Base-by-base conservation (phyloP, 2,113 vertebrate genomes). In the Dipodomys spectabilis region DNA sequence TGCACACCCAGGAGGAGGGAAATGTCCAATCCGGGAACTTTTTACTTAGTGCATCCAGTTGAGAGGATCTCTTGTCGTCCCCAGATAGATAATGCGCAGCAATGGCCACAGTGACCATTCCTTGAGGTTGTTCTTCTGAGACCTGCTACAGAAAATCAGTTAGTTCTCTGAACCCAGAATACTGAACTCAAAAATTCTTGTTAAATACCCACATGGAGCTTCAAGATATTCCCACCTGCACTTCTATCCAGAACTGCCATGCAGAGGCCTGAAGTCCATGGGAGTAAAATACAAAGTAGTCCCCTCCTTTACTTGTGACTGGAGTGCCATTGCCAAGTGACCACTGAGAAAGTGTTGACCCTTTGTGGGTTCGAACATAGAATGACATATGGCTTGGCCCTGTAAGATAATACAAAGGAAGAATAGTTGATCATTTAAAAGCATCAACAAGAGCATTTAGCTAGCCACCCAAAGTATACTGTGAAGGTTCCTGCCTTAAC, bases 201-300 rank as follows among this genome's bases (percentile, higher is more conserved):
- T 53, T 72, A 53, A 32, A 16, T 57, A 44, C 32, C 20, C 72
- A 20, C 7, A 18, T n/a, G 64, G 35, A 64, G 25, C 28, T 49
- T 88, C 83, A 39, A 68, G 53, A 72, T 57, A 60, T 6, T 81
- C 97, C 94, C 96, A 99, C 99, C 97, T 98, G 99, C 80, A 99
- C 97, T 94, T 99, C 99, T 71, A 99, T 97, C 99, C 99, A 99
- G 97, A 99, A 99, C 82, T 44, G 98, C 99, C 99, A 99, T 0
- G 98, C 96, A 0, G 98, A 96, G 1, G 99, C 99, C 0, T 98
- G 97, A 3, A 99, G 98, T 86, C 99, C 99, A 0, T 96, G 99
- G 32, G 99, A 99, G 94, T 99, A 99, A 97, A 99, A 99, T 49
- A 99, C 97, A 75, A 99, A 99, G 96, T 99, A 99, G 96, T 99